Conservation (phyloP, 2,797 vertebrate genomes). For the Poeciliopsis gracilis region DNA sequence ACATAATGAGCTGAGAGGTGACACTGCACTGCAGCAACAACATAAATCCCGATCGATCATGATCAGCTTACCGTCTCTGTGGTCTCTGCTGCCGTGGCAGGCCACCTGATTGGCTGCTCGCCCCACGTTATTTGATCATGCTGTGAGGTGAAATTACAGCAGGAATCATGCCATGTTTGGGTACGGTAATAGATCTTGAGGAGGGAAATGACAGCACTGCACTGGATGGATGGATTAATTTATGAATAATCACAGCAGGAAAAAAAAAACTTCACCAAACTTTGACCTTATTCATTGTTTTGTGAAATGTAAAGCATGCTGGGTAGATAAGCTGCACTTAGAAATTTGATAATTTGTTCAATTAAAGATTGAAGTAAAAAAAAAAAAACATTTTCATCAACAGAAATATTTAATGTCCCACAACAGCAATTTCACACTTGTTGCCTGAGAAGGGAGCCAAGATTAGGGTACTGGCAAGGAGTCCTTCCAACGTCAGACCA, state of each 20-base stretch:
- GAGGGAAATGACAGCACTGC: constrained; percentile 53
- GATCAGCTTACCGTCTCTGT: constrained; percentile 41
- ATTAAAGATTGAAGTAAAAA: neutral
- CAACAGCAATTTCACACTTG: neutral
- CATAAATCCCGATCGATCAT: constrained; percentile 70
- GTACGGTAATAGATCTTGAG: constrained; percentile 49
- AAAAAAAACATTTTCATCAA: too few relatives aligned
- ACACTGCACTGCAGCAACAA: constrained; percentile 63
- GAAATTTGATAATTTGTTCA: neutral
- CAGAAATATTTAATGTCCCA: neutral
- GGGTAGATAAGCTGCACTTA: neutral
- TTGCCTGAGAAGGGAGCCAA: neutral
- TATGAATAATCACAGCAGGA: constrained; percentile 62
- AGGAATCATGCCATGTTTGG: constrained; percentile 50
- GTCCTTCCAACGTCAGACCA: neutral
- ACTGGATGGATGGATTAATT: constrained; percentile 59
- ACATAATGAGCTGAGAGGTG: constrained; percentile 58
- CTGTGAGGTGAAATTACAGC: constrained; percentile 56
- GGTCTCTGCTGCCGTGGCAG: constrained; percentile 39
- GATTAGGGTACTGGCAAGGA: neutral
- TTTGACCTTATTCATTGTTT: neutral
- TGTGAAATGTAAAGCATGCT: neutral
- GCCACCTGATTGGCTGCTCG: constrained; percentile 55
- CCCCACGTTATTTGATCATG: constrained; percentile 60
- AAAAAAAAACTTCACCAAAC: constrained; percentile 10